Base-by-base conservation (phyloP, 2,113 vertebrate species). In the Tenrec ecaudatus region DNA sequence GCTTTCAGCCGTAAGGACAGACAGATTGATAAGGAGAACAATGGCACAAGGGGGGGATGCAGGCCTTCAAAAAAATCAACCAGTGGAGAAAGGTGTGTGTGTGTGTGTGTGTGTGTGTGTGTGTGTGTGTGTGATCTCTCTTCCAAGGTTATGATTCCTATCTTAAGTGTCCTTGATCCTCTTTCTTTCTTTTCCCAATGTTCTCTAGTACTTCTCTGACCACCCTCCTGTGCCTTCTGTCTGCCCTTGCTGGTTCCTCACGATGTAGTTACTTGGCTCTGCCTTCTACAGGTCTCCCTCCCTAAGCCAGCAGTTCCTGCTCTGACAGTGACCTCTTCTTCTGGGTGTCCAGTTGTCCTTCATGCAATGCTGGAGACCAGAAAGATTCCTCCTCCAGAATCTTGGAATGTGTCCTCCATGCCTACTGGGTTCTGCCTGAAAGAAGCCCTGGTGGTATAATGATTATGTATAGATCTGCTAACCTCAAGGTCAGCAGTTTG, bases 251-350 rank as follows among this genome's bases (percentile, higher is more conserved):
- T 58, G n/a, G 4, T 57, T 40, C 36, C 58, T 76, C 80, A 53
- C 12, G 25, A 1, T 0, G 0, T 11, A 19, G 27, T 36, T 19
- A 68, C 20, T 33, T 0, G 2, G 0, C 6, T 79, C 31, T 60
- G 25, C 12, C 31, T 57, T 22, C 33, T 47, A 27, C 43, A 27
- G 27, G 25, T 71, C 36, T 92, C 43, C 77, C 36, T 92, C 43
- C 11, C 16, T 38, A 36, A 47, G 0, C 38, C 27, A 43, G 75
- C 11, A 40, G 36, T 53, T 40, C 31, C n/a, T 22, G n/a, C 36
- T 75, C 31, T 62, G 43, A 47, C 23, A 33, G 29, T 6, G 25
- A 71, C 11, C 60, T 73, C 64, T 76, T 62, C 64, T 43, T 20
- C 57, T 84, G 16, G 22, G 31, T 78, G 23, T 16, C n/a, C 53